These are phyloP conservation scores for Brachyalestes nurse DNA, from an alignment of 2,797 vertebrate genomes.

Conservation along the genomic window DNA sequence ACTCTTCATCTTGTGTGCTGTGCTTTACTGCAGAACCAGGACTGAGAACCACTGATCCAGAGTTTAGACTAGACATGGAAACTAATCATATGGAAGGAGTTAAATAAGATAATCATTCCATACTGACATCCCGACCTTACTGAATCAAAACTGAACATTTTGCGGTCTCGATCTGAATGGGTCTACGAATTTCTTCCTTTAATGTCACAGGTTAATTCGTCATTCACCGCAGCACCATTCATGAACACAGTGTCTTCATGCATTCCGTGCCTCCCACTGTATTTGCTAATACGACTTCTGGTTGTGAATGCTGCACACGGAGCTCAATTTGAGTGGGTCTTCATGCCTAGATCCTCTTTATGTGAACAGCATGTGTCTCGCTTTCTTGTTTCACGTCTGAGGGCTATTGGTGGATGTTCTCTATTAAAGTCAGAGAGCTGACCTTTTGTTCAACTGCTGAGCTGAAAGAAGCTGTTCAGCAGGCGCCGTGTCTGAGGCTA, in stretches of 20 bases:
- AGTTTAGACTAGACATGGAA: neutral
- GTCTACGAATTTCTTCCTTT: neutral
- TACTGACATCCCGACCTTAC: neutral
- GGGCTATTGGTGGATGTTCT: constrained; percentile 17
- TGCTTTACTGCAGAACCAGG: too few relatives aligned
- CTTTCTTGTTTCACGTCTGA: constrained; percentile 25
- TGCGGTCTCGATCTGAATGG: neutral
- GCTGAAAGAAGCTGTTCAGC: constrained; percentile 15
- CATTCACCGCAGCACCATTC: neutral
- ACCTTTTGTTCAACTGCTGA: constrained; percentile 30
- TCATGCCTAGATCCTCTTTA: neutral
- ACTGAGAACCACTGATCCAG: too few relatives aligned
- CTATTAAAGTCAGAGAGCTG: constrained; percentile 33
- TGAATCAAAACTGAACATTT: neutral
- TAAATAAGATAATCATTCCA: neutral
- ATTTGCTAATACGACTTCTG: neutral
- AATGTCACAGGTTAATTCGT: neutral
- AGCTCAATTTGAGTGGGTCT: constrained; percentile 4
- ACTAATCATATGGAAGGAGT: neutral
- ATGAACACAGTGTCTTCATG: neutral
- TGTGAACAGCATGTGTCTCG: constrained; percentile 9
- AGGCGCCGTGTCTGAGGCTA: neutral
- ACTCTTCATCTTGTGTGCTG: too few relatives aligned
- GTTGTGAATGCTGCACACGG: constrained; percentile 29
- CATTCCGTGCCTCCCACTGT: neutral